Evolutionary conservation across 2,888 invertebrate genomes (phyloP).

Genomic region (Cheilosia vulpina): DNA sequence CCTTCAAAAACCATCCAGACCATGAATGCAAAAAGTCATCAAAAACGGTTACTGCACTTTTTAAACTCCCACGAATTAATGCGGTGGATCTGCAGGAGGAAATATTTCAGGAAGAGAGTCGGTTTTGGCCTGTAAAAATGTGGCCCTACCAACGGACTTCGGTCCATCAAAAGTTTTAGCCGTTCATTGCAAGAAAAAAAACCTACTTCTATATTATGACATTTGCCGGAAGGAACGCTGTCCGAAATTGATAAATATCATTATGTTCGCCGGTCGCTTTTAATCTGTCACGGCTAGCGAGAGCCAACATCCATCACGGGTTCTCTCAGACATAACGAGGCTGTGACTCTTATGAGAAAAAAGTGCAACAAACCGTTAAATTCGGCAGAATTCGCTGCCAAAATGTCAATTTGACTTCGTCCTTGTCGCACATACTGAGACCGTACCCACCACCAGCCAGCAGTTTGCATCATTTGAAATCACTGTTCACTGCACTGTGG

Average conservation of each 20-base stretch:
- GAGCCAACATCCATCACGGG: slow-evolving; percentile 15
- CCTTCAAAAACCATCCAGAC: too few relatives aligned
- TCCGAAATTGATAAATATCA: slow-evolving; percentile 10
- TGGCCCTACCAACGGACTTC: too few relatives aligned
- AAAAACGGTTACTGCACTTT: too few relatives aligned
- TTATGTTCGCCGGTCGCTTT: slow-evolving; percentile 3
- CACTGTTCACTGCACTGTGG: slow-evolving; percentile 20
- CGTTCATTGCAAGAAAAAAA: too few relatives aligned
- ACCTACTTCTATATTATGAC: too few relatives aligned
- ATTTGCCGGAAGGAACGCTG: too few relatives aligned
- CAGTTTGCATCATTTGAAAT: slow-evolving; percentile 40
- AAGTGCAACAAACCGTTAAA: slow-evolving; percentile 56
- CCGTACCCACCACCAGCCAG: slow-evolving; percentile 1
- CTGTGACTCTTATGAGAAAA: slow-evolving; percentile 31
- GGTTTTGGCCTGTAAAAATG: too few relatives aligned
- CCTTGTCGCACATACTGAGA: slow-evolving; percentile 68
- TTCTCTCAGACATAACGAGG: slow-evolving; percentile 10
- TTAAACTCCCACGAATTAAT: too few relatives aligned
- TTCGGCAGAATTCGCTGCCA: slow-evolving; percentile 52
- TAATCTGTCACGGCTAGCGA: slow-evolving; percentile 13
- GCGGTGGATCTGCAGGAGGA: too few relatives aligned
- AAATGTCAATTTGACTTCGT: slow-evolving; percentile 66
- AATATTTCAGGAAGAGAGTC: too few relatives aligned
- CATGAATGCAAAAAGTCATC: too few relatives aligned
- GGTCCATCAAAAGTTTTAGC: too few relatives aligned